These are phyloP conservation scores for Arion vulgaris DNA, from an alignment of 1,140 invertebrate genomes.

Conservation along the genomic window DNA sequence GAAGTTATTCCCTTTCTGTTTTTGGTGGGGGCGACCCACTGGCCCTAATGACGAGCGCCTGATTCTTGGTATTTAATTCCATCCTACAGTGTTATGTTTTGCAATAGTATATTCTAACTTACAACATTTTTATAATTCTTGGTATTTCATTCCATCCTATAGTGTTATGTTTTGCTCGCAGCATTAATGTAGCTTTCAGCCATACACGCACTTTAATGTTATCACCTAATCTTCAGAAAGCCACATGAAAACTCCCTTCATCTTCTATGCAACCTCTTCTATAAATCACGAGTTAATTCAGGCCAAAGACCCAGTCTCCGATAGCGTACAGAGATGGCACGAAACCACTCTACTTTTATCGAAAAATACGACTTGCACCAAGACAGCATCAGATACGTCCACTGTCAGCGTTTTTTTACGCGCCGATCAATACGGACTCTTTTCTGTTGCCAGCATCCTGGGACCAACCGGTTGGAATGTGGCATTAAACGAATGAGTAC, in stretches of 20 bases:
- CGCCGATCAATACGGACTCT: not conserved
- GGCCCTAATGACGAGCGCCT: too few species aligned
- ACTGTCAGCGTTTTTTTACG: not conserved
- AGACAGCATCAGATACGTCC: not conserved
- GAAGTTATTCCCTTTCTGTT: too few species aligned
- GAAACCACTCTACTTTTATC: not conserved
- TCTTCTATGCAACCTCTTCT: not conserved
- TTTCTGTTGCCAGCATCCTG: not conserved
- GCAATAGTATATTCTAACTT: too few species aligned
- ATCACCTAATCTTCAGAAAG: too few species aligned
- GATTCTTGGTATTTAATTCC: too few species aligned
- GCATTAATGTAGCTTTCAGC: too few species aligned
- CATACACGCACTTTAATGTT: too few species aligned
- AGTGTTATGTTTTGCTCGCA: too few species aligned
- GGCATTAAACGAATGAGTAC: constrained; percentile 1
- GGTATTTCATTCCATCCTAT: too few species aligned
- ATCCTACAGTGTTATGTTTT: too few species aligned
- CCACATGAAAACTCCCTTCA: not conserved
- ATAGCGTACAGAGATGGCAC: not conserved
- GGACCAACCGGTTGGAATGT: not conserved
- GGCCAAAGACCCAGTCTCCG: not conserved
- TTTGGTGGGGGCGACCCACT: too few species aligned
- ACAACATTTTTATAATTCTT: too few species aligned
- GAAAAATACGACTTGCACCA: not conserved
- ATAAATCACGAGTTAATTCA: not conserved